Evolutionary conservation across 1,140 invertebrate genomes (phyloP), one percentile per base, ranked within the genome.

Genomic region (Rhizoglyphus robini): DNA sequence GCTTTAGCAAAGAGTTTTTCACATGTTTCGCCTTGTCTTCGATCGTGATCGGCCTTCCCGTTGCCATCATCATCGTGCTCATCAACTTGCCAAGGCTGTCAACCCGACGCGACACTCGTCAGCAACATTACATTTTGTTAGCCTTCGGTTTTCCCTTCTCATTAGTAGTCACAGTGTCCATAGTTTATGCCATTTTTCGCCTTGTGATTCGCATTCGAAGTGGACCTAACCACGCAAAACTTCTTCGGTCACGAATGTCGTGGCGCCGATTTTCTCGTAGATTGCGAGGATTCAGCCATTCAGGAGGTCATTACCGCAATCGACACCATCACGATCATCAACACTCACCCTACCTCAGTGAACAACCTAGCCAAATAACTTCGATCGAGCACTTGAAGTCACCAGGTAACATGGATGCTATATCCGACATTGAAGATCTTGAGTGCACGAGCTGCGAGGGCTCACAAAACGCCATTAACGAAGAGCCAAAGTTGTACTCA

Each of bases 91-190:
- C 63, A 18, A n/a, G 46, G 23, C 31, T 64, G 29, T 64, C 63
- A 23, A 51, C 51, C 29, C 15, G 46, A 32, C 38, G 47, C 41
- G 63, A 64, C 30, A 64, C 63, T 23, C 63, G 63, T 20, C 63
- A 64, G 31, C 63, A 64, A 57, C 63, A 64, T 38, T 64, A 64
- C 31, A 51, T 64, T 49, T n/a, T 64, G 25, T 36, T 64, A 20
- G 63, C 63, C 4, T 64, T 64, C 38, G 63, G 63, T n/a, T 64
- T 64, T 49, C 63, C 63, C 11, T 64, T 64, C 51, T 64, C 63
- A 48, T 64, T 48, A 13, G 63, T 64, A n/a, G 20, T 64, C 5
- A 51, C 41, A 8, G 63, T 64, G 20, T 8, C 27, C 41, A 4
- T 64, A 30, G 11, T 64, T 4, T 51, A 64, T 36, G 63, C 2